Evolutionary conservation across 2,797 vertebrate genomes (phyloP).

Genomic region (Tadarida brasiliensis): DNA sequence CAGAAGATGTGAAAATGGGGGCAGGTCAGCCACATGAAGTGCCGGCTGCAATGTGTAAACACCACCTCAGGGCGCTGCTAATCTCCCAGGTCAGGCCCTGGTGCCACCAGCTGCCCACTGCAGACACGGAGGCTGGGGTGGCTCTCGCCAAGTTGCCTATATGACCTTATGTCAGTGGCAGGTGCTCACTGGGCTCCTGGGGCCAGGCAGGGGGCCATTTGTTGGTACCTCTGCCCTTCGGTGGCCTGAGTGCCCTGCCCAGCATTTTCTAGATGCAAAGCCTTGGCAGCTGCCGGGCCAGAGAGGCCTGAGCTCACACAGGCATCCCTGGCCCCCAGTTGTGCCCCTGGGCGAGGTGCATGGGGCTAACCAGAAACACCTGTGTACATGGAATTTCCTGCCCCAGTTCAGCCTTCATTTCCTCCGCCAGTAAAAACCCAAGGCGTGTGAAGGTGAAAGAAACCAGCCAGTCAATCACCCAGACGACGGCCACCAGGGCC

Average conservation of each 20-base stretch:
- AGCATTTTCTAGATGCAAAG: neutral
- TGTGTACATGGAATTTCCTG: slow-evolving; percentile 93
- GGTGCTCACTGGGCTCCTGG: neutral
- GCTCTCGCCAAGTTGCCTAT: neutral
- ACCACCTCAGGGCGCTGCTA: slow-evolving; percentile 66
- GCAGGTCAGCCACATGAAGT: slow-evolving; percentile 78
- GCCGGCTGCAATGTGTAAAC: slow-evolving; percentile 74
- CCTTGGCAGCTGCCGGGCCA: neutral
- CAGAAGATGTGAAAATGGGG: slow-evolving; percentile 82
- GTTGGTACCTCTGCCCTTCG: neutral
- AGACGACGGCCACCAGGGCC: slow-evolving; percentile 89
- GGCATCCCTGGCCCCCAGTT: slow-evolving; percentile 36
- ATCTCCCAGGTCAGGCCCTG: slow-evolving; percentile 77
- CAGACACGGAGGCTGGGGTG: neutral
- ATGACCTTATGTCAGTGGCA: neutral
- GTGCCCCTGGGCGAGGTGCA: slow-evolving; percentile 77
- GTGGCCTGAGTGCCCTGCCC: neutral
- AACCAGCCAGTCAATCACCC: slow-evolving; percentile 91
- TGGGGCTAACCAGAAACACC: slow-evolving; percentile 91
- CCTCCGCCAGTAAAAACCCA: slow-evolving; percentile 91
- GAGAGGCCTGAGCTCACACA: neutral
- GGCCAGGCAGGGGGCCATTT: neutral
- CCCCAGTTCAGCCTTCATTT: slow-evolving; percentile 92
- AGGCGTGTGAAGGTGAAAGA: slow-evolving; percentile 91
- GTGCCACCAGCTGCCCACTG: slow-evolving; percentile 30